A percentile compares a stretch with the other conserved stretches of the same genome.
These are phyloP conservation scores for Diarsia dahlii DNA, from an alignment of 2,888 invertebrate genomes.

Conservation along the genomic window DNA sequence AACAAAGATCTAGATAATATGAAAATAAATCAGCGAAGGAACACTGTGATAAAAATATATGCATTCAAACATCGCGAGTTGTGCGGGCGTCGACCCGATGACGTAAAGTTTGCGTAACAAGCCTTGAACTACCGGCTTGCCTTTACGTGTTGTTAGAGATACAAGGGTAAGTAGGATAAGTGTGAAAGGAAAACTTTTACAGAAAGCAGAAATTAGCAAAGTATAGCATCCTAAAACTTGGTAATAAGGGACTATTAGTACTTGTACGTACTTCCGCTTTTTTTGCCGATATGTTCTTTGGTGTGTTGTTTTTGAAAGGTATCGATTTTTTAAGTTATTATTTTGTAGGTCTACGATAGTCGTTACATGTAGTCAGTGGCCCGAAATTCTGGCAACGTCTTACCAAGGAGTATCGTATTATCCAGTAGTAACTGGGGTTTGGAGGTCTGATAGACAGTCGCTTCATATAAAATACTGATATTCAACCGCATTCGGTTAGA, in stretches of 20 bases:
- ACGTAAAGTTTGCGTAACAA: constrained; percentile 66
- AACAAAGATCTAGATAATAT: constrained; percentile 37
- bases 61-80: constrained; percentile 54
- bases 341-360: no score
- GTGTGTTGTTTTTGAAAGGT: background rate
- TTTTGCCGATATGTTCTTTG: background rate
- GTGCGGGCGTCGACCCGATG: constrained; percentile 67
- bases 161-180: constrained; percentile 43
- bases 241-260: background rate
- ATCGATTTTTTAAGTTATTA: background rate
- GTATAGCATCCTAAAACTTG: background rate
- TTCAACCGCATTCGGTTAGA: no score
- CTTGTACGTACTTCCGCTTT: background rate
- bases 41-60: constrained; percentile 56
- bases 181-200: background rate
- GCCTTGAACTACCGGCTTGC: constrained; percentile 66
- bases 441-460: no score
- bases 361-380: no score
- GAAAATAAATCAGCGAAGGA: constrained; percentile 43
- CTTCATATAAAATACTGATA: no score
- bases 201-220: background rate
- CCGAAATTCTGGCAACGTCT: no score
- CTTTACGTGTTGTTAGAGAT: constrained; percentile 24
- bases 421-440: no score
- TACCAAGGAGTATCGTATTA: no score